Evolutionary conservation across 2,113 vertebrate species (phyloP).

Genomic region (Pungitius pungitius): DNA sequence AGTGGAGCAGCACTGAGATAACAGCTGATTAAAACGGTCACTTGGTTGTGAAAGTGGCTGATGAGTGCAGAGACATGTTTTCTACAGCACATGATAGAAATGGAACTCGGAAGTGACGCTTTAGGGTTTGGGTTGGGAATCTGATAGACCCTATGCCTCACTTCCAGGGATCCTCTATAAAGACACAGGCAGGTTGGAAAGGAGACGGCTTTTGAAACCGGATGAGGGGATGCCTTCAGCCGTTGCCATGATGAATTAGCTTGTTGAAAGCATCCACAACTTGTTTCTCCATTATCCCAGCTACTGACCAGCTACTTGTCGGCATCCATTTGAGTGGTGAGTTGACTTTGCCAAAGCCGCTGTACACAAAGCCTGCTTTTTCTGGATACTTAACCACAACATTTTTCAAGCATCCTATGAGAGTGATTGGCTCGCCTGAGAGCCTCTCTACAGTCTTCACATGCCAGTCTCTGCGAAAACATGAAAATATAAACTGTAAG

Average conservation of each 20-base stretch:
- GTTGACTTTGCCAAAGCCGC: conserved; percentile 22
- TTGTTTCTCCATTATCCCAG: conserved; percentile 54
- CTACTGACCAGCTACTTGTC: conserved; percentile 36
- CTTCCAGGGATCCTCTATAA: conserved; percentile 53
- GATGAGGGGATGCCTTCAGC: conserved; percentile 63
- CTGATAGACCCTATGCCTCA: conserved; percentile 44
- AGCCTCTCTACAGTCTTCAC: conserved; percentile 15
- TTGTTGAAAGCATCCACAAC: conserved; percentile 59
- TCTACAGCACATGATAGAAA: conserved; percentile 42
- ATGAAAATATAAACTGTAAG: conserved; percentile 36
- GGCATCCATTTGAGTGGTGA: conserved; percentile 28
- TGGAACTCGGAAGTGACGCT: conserved; percentile 40
- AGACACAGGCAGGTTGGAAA: conserved; percentile 50
- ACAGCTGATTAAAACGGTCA: conserved; percentile 16
- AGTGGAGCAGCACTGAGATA: conserved; percentile 9
- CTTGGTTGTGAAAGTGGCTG: conserved; percentile 9
- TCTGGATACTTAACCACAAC: conserved; percentile 46
- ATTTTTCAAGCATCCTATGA: conserved; percentile 36
- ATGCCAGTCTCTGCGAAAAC: conserved; percentile 46
- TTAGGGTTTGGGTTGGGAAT: conserved; percentile 43
- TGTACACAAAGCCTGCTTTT: conserved; percentile 43
- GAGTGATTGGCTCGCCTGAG: conserved; percentile 26
- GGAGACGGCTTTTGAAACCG: conserved; percentile 55
- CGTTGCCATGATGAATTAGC: conserved; percentile 38
- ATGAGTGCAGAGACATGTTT: conserved; percentile 17